These are phyloP conservation scores for Spodoptera frugiperda DNA, from an alignment of 1,140 invertebrate genomes.

Conservation along the genomic window DNA sequence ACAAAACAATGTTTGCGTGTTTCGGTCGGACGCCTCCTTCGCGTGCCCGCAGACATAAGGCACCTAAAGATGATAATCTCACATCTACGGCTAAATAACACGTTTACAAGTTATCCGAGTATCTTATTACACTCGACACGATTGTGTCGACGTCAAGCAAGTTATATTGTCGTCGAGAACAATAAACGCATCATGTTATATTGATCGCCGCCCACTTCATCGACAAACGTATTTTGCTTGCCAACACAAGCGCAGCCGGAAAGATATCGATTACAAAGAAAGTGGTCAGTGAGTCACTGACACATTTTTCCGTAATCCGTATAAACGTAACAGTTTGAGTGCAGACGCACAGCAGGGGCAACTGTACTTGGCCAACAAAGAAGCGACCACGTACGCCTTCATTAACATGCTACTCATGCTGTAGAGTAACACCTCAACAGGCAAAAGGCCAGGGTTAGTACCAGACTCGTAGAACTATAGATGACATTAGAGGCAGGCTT, in stretches of 20 bases:
- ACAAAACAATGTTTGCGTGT: slow-evolving; percentile 5
- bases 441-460: background rate
- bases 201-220: background rate
- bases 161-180: slow-evolving; percentile 3
- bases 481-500: background rate
- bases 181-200: background rate
- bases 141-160: background rate
- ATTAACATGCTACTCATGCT: slow-evolving; percentile 5
- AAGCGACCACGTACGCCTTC: background rate
- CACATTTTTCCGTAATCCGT: slow-evolving; percentile 3
- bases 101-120: slow-evolving; percentile 2
- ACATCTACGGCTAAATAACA: slow-evolving; percentile 2
- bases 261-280: slow-evolving; percentile 8
- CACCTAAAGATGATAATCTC: slow-evolving; percentile 10
- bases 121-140: background rate
- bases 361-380: background rate
- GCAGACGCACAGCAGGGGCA: background rate
- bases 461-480: background rate
- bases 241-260: slow-evolving; percentile 3
- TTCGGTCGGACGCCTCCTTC: background rate
- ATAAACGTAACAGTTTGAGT: background rate
- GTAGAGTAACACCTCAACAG: background rate
- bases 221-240: slow-evolving; percentile 1
- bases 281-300: background rate
- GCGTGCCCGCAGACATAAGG: background rate